These are phyloP conservation scores for Bembecia ichneumoniformis DNA, from an alignment of 2,888 invertebrate species.

Conservation along the genomic window DNA sequence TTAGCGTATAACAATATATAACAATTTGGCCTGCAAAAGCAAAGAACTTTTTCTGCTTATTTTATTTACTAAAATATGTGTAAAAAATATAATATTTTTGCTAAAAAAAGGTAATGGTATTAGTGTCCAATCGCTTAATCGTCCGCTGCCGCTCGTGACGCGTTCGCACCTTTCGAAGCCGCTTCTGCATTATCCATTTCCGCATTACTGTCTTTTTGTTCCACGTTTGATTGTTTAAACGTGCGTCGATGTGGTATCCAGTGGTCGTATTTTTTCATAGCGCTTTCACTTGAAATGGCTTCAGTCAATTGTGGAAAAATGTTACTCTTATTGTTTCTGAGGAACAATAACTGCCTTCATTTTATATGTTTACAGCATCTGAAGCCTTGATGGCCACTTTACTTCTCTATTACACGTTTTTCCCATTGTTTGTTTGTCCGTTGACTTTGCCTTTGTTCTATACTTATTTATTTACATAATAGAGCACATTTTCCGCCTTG, in stretches of 20 bases:
- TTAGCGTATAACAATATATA: no score
- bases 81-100: no score
- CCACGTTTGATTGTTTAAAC: slow-evolving; percentile 69
- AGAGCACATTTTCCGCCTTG: slow-evolving; percentile 12
- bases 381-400: slow-evolving; percentile 61
- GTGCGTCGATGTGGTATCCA: slow-evolving; percentile 68
- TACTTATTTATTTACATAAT: slow-evolving; percentile 10
- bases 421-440: slow-evolving; percentile 38
- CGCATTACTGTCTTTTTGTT: slow-evolving; percentile 70
- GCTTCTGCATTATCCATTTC: slow-evolving; percentile 63
- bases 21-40: no score
- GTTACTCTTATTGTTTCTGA: slow-evolving; percentile 66
- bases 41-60: no score
- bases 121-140: no score
- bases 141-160: not conserved
- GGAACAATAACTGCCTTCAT: slow-evolving; percentile 67
- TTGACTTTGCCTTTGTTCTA: slow-evolving; percentile 24
- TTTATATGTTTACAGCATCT: slow-evolving; percentile 68
- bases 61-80: no score
- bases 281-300: slow-evolving; percentile 64
- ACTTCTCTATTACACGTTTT: slow-evolving; percentile 47
- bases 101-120: no score
- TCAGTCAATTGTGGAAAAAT: slow-evolving; percentile 69
- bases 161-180: slow-evolving; percentile 7
- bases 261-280: slow-evolving; percentile 55